Evolutionary conservation across 2,797 vertebrate species (phyloP), one percentile per base, ranked within the genome.

Genomic region (Parambassis ranga): DNA sequence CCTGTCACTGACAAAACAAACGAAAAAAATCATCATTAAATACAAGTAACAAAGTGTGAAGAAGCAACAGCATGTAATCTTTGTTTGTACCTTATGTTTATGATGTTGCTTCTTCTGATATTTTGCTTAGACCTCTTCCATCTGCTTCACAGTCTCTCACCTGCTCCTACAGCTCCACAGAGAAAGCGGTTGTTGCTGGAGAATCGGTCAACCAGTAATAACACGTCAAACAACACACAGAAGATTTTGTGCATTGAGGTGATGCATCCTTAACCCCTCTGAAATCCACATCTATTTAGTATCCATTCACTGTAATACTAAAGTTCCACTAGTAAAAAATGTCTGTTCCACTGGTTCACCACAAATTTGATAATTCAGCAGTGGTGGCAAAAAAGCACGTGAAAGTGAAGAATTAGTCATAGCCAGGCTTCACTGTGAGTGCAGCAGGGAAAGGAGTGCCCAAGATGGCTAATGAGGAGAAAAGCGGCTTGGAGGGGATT

Each of bases 401-500:
- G n/a, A n/a, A n/a, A n/a, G n/a, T 10, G 7, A 9, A 68, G 47
- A 67, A 73, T 49, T 59, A 48, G 56, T 35, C 28, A 50, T n/a
- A 38, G 56, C 16, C 23, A 19, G 50, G 68, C 53, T 74, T 66
- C 58, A 51, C 20, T 1, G 44, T 62, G 75, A 58, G 63, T 0
- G 26, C 71, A 35, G 65, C 51, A 30, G 75, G 27, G 60, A 83
- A 80, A 75, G 46, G 44, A 67, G 65, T 10, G 15, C 66, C 63
- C 79, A 77, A 81, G 74, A 82, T 75, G 76, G 75, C 80, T 90
- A 85, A 88, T 82, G 56, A 77, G 74, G 48, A 79, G 82, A 73
- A 89, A 90, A 90, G 84, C 70, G 89, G 88, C 82, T 91, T 89
- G 79, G 14, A 69, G 53, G 18, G 78, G 88, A 86, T 92, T 92